Conservation (phyloP, 2,113 vertebrate species). For the Gnathonemus echidnorhynchus region DNA sequence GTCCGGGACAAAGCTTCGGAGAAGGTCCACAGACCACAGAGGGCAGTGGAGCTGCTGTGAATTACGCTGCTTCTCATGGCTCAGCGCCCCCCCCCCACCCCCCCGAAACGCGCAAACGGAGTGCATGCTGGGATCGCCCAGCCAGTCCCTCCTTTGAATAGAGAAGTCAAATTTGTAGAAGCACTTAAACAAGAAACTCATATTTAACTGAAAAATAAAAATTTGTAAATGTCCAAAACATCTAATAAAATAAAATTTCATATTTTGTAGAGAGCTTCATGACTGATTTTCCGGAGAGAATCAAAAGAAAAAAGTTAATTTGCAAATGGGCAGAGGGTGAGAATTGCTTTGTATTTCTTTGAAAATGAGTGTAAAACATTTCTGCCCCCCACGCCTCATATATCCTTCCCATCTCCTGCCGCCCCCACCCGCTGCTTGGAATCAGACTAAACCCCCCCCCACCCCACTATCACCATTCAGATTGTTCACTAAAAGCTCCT, state of each 20-base stretch:
- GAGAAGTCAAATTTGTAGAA: background rate
- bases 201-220: background rate
- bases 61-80: background rate
- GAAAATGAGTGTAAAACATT: background rate
- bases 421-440: background rate
- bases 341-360: background rate
- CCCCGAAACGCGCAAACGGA: background rate
- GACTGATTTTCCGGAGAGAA: background rate
- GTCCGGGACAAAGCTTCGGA: background rate
- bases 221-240: background rate
- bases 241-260: background rate
- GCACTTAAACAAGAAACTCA: background rate
- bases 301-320: background rate
- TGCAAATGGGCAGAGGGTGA: background rate
- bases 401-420: background rate
- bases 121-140: background rate
- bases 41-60: conserved; percentile 15
- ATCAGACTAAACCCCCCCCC: background rate
- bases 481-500: conserved; percentile 53
- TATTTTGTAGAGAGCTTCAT: background rate
- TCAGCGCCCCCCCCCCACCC: background rate
- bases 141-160: background rate
- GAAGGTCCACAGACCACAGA: background rate
- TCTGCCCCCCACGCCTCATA: background rate
- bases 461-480: background rate